Evolutionary conservation across 2,797 vertebrate genomes (phyloP), one percentile per base, ranked within the genome.

Genomic region (Glyptemys insculpta): DNA sequence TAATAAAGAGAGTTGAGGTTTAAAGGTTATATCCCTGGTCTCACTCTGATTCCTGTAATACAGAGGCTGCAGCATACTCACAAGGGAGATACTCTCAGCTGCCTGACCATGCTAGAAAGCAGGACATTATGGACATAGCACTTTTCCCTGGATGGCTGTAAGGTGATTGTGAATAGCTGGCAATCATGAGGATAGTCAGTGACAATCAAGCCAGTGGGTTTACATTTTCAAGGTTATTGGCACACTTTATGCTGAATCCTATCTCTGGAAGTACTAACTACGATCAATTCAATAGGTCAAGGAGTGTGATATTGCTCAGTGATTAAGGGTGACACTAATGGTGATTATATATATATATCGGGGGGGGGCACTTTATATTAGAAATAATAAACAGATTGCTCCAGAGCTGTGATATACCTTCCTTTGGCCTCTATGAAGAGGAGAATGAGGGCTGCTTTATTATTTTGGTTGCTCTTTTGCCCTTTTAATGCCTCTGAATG

Each of bases 401-500:
- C 56, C 52, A 1, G 81, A 83, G 50, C 85, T 79, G 44, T 65
- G 49, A 11, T 83, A 57, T 47, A 59, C 5, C 2, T 72, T 8
- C 0, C n/a, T 52, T n/a, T 72, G 62, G 34, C 2, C 8, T 68
- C n/a, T 89, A 44, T 15, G 92, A 83, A 37, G 5, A 86, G 27
- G 74, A 91, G 12, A 85, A 82, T 91, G 29, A 80, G 3, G 79
- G 4, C 1, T 82, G 3, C 62, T 49, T 92, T 86, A 52, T 3
- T 62, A 6, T 84, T 52, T 59, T 89, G 52, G 81, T 88, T n/a
- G 79, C 8, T 80, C 11, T 94, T 92, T 68, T 92, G 41, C 18
- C 44, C 34, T 96, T 37, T 94, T 90, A 2, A 12, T 91, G 95
- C 81, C 62, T 84, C 81, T 85, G 53, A 59, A 88, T 82, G 44